phyloP scores from a whole-genome alignment of 2,797 vertebrate species.

The Hydrolagus colliei region DNA sequence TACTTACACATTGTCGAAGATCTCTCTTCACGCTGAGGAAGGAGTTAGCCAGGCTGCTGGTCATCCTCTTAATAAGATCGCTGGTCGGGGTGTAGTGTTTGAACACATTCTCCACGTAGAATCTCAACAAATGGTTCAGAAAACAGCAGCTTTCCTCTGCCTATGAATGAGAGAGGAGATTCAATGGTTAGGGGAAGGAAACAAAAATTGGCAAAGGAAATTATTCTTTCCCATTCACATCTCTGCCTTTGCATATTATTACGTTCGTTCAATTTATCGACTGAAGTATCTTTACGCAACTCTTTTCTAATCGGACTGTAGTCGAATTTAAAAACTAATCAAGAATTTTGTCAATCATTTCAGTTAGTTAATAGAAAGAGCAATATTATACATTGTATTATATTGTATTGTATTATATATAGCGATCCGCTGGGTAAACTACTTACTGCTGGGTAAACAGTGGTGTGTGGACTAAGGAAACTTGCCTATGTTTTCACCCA shows the following conservation, averaged over 20 bases:
- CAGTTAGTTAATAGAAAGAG: too few relatives aligned
- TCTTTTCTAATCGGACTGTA: not conserved
- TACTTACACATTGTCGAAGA: constrained; percentile 61
- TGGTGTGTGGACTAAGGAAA: too few relatives aligned
- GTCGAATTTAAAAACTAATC: too few relatives aligned
- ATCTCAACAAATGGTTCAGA: constrained; percentile 56
- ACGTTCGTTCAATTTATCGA: not conserved
- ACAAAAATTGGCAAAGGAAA: too few relatives aligned
- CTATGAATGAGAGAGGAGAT: constrained; percentile 40
- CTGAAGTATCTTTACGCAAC: not conserved
- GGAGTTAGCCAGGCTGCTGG: constrained; percentile 62
- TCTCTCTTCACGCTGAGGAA: constrained; percentile 60
- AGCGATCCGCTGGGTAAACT: too few relatives aligned
- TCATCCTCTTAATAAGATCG: constrained; percentile 48
- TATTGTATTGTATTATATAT: too few relatives aligned
- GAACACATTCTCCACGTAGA: constrained; percentile 67
- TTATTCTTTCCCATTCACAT: not conserved
- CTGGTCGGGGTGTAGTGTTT: constrained; percentile 44
- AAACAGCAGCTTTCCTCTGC: constrained; percentile 62
- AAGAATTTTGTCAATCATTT: too few relatives aligned
- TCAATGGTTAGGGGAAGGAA: not conserved
- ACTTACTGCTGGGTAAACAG: too few relatives aligned
- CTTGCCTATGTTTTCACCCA: too few relatives aligned
- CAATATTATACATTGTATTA: too few relatives aligned
- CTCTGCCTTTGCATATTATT: too few relatives aligned